Conservation (phyloP, 1,140 invertebrate species). For the Drosophila erecta region DNA sequence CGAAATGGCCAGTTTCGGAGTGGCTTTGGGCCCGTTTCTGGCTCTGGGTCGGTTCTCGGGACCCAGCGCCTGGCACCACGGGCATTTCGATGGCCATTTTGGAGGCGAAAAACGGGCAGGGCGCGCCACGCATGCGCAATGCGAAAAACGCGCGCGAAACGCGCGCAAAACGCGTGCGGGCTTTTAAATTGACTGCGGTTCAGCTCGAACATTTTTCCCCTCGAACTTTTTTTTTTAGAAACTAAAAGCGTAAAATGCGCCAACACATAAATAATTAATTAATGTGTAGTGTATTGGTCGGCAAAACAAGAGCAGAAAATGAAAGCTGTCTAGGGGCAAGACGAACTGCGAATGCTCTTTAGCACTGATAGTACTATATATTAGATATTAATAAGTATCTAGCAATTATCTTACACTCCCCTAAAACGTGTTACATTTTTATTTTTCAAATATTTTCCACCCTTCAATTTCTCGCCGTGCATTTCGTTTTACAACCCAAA, state of each 20-base stretch:
- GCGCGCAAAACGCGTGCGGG: constrained; percentile 57
- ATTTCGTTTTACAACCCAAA: not conserved
- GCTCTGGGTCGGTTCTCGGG: constrained; percentile 55
- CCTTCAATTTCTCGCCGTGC: not conserved
- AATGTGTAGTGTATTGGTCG: constrained; percentile 2
- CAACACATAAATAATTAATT: constrained; percentile 72
- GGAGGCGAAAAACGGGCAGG: constrained; percentile 25
- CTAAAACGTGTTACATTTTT: too few species aligned
- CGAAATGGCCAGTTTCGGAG: constrained; percentile 53
- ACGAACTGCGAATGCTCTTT: not conserved
- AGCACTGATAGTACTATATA: too few species aligned
- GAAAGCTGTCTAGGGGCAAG: not conserved
- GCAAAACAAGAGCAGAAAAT: constrained; percentile 6
- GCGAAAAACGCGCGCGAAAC: constrained; percentile 53
- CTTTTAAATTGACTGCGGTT: constrained; percentile 32
- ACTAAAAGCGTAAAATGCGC: constrained; percentile 66
- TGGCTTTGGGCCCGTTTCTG: constrained; percentile 18
- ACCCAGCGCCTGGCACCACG: not conserved
- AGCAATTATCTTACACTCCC: too few species aligned
- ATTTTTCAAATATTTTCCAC: too few species aligned
- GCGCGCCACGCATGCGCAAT: constrained; percentile 66
- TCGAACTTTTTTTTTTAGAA: constrained; percentile 50
- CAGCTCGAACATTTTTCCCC: constrained; percentile 2
- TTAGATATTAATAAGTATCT: too few species aligned
- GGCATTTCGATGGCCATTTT: constrained; percentile 66